Evolutionary conservation across 2,113 vertebrate species (phyloP), one percentile per base, ranked within the genome.

Genomic region (Callionymus lyra): DNA sequence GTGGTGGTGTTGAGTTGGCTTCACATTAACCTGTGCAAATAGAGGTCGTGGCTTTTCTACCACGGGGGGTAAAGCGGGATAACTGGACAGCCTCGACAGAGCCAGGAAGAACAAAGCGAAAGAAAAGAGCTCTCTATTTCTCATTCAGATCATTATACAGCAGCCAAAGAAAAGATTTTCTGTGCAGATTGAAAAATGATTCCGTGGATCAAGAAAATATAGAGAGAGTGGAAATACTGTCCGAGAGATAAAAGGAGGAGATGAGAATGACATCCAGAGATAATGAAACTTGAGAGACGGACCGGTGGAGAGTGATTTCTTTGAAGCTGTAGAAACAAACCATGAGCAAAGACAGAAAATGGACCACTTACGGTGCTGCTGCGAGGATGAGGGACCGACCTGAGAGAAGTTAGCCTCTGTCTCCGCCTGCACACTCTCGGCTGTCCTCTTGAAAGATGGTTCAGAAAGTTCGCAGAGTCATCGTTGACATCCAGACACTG

Each of bases 1-100:
- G 65, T 65, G 68, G 66, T 67, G 46, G 51, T 69, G 72, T 79
- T 16, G 56, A 72, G 78, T 69, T 79, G 76, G 72, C 65, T 79
- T 62, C 73, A 73, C 80, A 83, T 86, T 84, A 87, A 85, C 79
- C 77, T 79, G 72, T 68, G 70, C 68, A 84, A 86, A 85, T 84
- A 66, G 76, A 74, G 76, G 76, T 84, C 75, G 64, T 59, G 51
- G 56, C 72, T 72, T 66, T 60, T 50, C 68, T 68, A 73, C 63
- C 53, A 63, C 34, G 34, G 53, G 67, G 50, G 48, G 18, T 44
- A 48, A 36, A 16, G 56, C 47, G 39, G 53, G 64, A 70, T 68
- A 78, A 76, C 53, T 53, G 68, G 65, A 34, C 52, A 38, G 37
- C 41, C 71, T 55, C 15, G 19, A 68, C 37, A 36, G 40, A 36